phyloP scores from a whole-genome alignment of 2,888 invertebrate species.

The Acrobasis suavella region DNA sequence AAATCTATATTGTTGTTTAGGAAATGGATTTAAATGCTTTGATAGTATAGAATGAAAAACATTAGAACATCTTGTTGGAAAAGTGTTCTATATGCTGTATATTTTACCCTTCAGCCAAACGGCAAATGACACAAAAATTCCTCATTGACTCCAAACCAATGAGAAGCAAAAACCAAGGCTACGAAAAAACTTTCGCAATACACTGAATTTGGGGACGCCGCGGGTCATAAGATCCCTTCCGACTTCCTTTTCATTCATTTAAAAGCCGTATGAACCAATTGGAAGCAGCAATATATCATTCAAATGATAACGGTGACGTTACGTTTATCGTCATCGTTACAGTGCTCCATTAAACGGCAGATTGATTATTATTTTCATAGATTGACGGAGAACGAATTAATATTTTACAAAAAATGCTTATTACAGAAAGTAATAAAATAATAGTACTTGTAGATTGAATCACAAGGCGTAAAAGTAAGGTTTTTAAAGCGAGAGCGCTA shows the following conservation, averaged over 20 bases:
- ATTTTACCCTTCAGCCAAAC: background rate
- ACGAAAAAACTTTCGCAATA: slow-evolving; percentile 7
- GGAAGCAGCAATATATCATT: slow-evolving; percentile 7
- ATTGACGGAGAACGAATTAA: background rate
- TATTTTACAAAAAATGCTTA: no score
- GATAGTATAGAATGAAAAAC: no score
- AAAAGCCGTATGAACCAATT: slow-evolving; percentile 10
- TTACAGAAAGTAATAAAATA: no score
- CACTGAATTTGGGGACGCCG: slow-evolving; percentile 6
- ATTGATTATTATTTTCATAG: slow-evolving; percentile 11
- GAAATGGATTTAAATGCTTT: no score
- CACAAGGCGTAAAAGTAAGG: no score
- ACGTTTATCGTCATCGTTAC: slow-evolving; percentile 7
- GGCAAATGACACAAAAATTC: no score
- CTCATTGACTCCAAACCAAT: no score
- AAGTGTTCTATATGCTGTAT: no score
- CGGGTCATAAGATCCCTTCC: slow-evolving; percentile 17
- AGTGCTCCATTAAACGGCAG: background rate
- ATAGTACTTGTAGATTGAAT: no score
- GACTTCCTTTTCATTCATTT: slow-evolving; percentile 11
- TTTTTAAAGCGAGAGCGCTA: no score
- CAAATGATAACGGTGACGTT: slow-evolving; percentile 1
- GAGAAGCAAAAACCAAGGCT: background rate
- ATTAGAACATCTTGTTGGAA: no score
- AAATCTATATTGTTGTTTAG: no score